Percentiles rank a stretch among this genome's conserved stretches.
Conservation (phyloP, 2,797 vertebrate species). For the Taeniopygia guttata region DNA sequence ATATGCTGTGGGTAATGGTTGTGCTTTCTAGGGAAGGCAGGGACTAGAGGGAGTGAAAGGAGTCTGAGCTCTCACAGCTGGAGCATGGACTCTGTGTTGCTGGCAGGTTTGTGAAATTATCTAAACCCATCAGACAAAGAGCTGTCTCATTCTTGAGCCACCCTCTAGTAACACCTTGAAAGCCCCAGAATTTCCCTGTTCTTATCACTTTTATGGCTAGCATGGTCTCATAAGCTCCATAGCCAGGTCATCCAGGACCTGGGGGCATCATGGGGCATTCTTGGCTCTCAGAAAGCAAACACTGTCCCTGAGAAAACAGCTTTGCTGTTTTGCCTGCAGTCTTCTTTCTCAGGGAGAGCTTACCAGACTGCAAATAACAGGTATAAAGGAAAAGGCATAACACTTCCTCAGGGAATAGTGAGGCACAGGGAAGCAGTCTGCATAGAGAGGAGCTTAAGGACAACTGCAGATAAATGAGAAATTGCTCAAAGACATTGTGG, state of each 20-base stretch:
- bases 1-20: neutral
- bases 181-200: neutral
- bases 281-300: neutral
- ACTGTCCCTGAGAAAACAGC: neutral
- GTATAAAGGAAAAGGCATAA: neutral
- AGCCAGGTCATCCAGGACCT: neutral
- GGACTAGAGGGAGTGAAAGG: neutral
- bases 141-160: neutral
- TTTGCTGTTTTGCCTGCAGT: neutral
- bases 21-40: neutral
- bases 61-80: neutral
- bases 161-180: neutral
- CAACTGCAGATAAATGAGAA: neutral
- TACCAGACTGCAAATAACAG: neutral
- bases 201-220: neutral
- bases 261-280: neutral
- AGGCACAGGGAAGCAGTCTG: neutral
- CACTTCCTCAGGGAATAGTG: rapidly evolving
- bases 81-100: neutral
- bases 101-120: neutral
- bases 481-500: neutral
- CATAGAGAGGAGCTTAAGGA: neutral
- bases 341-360: neutral
- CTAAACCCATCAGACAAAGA: neutral
- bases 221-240: neutral